Percentiles rank a stretch among this genome's conserved stretches.
phyloP scores from a whole-genome alignment of 1,140 invertebrate species.

The Drosophila truncata region DNA sequence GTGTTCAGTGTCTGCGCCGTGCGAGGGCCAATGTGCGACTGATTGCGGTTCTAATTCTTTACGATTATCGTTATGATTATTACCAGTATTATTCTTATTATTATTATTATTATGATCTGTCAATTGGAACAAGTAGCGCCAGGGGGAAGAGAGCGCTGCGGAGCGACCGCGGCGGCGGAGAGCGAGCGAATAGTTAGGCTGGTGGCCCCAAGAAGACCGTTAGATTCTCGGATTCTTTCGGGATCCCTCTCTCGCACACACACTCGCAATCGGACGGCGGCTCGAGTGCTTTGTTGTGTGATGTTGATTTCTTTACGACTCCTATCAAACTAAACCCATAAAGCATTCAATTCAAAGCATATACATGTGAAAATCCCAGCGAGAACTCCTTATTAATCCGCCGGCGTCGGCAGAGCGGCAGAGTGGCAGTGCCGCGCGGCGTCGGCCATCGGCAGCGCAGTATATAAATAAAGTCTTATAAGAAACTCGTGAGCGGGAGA shows the following conservation, averaged over 20 bases:
- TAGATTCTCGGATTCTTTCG: slow-evolving; percentile 20
- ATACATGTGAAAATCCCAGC: slow-evolving; percentile 85
- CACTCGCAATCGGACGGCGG: slow-evolving; percentile 40
- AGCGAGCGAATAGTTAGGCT: slow-evolving; percentile 40
- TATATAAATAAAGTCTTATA: slow-evolving; percentile 53
- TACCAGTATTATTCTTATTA: slow-evolving; percentile 82
- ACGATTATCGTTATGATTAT: slow-evolving; percentile 84
- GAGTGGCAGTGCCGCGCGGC: slow-evolving; percentile 26
- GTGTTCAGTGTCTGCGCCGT: slow-evolving; percentile 39
- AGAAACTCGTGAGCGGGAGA: slow-evolving; percentile 44
- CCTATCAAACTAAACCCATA: slow-evolving; percentile 86
- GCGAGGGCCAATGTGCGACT: slow-evolving; percentile 64
- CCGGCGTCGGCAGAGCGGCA: slow-evolving; percentile 41
- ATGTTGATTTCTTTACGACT: slow-evolving; percentile 86
- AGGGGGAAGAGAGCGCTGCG: slow-evolving; percentile 18
- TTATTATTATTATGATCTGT: slow-evolving; percentile 72
- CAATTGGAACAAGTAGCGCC: slow-evolving; percentile 55
- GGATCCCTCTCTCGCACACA: slow-evolving; percentile 44
- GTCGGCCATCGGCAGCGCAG: slow-evolving; percentile 27
- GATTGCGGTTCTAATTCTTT: slow-evolving; percentile 65
- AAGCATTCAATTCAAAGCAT: slow-evolving; percentile 85
- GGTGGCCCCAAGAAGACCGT: slow-evolving; percentile 35
- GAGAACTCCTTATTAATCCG: slow-evolving; percentile 85
- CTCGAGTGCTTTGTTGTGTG: slow-evolving; percentile 81
- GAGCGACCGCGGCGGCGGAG: slow-evolving; percentile 41